Percentiles rank a stretch among this genome's conserved stretches.
Conservation (phyloP, 2,888 invertebrate genomes). For the Halictus ligatus region DNA sequence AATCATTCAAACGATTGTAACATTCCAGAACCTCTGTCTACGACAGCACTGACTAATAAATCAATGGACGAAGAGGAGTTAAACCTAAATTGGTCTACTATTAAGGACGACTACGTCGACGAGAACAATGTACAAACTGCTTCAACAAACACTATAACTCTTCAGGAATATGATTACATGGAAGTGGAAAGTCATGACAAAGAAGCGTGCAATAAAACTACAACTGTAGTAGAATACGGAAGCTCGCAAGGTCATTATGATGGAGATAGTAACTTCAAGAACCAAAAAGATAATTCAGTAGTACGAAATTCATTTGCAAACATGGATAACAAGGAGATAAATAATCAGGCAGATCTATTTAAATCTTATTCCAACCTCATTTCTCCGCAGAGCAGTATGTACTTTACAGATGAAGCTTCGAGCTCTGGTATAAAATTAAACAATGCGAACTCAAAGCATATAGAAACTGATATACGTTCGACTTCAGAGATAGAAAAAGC, state of each 20-base stretch:
- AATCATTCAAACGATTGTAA: constrained; percentile 38
- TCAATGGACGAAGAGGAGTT: constrained; percentile 26
- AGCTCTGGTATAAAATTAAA: constrained; percentile 47
- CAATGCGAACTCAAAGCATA: background rate
- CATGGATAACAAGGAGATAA: background rate
- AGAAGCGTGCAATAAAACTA: background rate
- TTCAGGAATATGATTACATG: constrained; percentile 10
- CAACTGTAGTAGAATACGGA: background rate
- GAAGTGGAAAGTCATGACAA: background rate
- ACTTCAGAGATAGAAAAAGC: constrained; percentile 3
- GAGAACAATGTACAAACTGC: background rate
- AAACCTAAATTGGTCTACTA: constrained; percentile 33
- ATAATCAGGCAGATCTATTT: background rate
- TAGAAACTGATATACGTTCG: constrained; percentile 2
- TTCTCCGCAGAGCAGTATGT: constrained; percentile 66
- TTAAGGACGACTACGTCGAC: background rate
- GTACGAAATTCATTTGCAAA: constrained; percentile 1
- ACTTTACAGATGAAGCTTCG: constrained; percentile 67
- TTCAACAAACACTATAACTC: constrained; percentile 32
- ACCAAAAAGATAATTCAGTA: background rate
- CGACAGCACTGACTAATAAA: constrained; percentile 25
- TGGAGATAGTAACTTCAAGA: background rate
- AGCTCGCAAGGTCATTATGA: background rate
- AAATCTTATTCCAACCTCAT: constrained; percentile 58
- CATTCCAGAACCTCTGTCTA: constrained; percentile 26